Percentiles rank a stretch among this genome's conserved stretches.
Evolutionary conservation across 2,888 invertebrate species (phyloP).

Genomic region (Macrophya annulata): DNA sequence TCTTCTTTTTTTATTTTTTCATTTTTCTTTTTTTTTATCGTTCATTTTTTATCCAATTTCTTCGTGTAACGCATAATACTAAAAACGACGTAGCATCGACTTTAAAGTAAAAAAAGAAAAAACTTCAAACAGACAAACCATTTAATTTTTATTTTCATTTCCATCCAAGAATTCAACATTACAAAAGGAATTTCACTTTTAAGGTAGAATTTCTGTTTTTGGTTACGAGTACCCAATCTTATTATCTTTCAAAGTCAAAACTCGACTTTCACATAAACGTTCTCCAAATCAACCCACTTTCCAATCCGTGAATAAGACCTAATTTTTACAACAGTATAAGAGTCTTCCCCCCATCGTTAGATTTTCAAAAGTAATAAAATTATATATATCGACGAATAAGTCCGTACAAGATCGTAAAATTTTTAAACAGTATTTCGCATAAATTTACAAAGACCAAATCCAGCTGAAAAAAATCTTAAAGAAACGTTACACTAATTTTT

Average conservation of each 20-base stretch:
- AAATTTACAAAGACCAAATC: not conserved
- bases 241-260: not conserved
- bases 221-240: not conserved
- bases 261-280: not conserved
- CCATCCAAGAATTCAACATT: not conserved
- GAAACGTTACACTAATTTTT: not conserved
- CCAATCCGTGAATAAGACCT: not conserved
- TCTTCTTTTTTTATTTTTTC: not conserved
- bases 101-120: not conserved
- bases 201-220: conserved; percentile 1
- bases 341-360: not conserved
- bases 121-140: conserved; percentile 9
- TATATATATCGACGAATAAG: too few species aligned
- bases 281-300: not conserved
- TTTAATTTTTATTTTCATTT: conserved; percentile 7
- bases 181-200: not conserved
- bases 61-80: not conserved
- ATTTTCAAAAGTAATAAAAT: not conserved
- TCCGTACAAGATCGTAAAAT: not conserved
- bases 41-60: not conserved
- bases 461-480: not conserved
- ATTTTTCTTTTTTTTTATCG: not conserved
- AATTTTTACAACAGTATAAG: not conserved
- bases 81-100: not conserved
- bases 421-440: not conserved